Evolutionary conservation across 2,888 invertebrate genomes (phyloP).

Genomic region (Leptogaster cylindrica): DNA sequence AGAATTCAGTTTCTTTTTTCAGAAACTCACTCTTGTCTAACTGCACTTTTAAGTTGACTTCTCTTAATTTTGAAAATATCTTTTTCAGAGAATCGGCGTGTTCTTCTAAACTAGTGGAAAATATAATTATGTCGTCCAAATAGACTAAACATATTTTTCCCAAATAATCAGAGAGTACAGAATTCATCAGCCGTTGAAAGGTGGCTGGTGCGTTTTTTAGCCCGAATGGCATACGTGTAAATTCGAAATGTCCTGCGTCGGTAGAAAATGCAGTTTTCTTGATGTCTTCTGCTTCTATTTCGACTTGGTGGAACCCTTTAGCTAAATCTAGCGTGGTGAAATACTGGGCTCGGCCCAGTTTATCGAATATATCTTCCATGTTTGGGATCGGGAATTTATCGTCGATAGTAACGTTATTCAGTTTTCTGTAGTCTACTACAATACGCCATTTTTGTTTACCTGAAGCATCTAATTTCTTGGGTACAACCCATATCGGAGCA

Average conservation of each 20-base stretch:
- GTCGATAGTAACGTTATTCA: slow-evolving; percentile 45
- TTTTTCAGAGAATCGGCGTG: no score
- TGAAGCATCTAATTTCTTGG: no score
- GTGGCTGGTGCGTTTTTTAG: slow-evolving; percentile 44
- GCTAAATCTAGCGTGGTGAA: no score
- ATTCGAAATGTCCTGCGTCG: slow-evolving; percentile 42
- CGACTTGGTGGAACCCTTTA: slow-evolving; percentile 53
- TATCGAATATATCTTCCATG: slow-evolving; percentile 50
- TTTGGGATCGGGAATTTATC: slow-evolving; percentile 49
- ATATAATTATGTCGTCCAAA: no score
- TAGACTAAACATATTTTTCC: slow-evolving; percentile 52
- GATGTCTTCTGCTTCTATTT: slow-evolving; percentile 40
- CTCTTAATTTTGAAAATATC: no score
- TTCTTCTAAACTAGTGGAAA: slow-evolving; percentile 50
- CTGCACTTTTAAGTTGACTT: no score
- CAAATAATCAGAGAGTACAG: slow-evolving; percentile 48
- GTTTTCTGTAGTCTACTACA: no score
- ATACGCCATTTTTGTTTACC: no score
- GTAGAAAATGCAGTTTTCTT: slow-evolving; percentile 13
- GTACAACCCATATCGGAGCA: no score
- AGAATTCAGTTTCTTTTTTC: no score
- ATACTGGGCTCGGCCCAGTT: slow-evolving; percentile 50
- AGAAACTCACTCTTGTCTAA: no score
- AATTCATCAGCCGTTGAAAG: slow-evolving; percentile 48
- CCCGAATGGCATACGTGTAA: slow-evolving; percentile 43